A percentile compares a stretch with the other conserved stretches of the same genome.
Conservation (phyloP, 2,888 invertebrate species). For the Leucoma salicis region DNA sequence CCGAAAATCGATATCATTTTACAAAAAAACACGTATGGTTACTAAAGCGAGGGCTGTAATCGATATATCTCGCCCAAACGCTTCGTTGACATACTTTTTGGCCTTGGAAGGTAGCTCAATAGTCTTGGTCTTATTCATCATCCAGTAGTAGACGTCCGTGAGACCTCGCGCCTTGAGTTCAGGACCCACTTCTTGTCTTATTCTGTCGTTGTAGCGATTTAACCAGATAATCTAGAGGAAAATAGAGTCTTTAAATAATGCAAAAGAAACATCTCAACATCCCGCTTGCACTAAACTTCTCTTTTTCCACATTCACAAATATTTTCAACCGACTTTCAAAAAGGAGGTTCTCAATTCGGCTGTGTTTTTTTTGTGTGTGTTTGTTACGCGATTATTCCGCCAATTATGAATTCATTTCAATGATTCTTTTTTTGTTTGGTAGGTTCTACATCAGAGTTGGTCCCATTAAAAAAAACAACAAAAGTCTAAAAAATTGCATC, state of each 20-base stretch:
- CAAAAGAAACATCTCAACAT: no score
- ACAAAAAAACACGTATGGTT: conserved; percentile 11
- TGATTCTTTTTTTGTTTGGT: no score
- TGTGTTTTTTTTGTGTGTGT: no score
- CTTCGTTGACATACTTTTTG: conserved; percentile 32
- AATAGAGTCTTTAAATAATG: background rate
- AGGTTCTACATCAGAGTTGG: no score
- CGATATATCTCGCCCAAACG: conserved; percentile 12
- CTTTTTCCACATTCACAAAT: no score
- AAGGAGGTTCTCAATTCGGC: no score
- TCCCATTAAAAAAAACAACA: no score
- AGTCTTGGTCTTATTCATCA: conserved; percentile 90
- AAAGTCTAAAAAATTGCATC: no score
- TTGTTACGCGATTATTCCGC: no score
- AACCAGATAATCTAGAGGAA: conserved; percentile 87
- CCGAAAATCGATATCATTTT: conserved; percentile 3
- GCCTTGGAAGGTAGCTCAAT: conserved; percentile 67
- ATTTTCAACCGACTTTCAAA: no score
- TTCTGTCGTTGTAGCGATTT: conserved; percentile 89
- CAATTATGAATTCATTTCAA: no score
- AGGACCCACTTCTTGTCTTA: conserved; percentile 87
- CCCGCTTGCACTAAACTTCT: no score
- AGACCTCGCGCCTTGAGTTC: conserved; percentile 87
- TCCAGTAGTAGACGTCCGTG: conserved; percentile 90
- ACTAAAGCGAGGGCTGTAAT: conserved; percentile 6